A percentile compares a stretch with the other conserved stretches of the same genome.
Conservation (phyloP, 2,888 invertebrate genomes). For the Sialis fuliginosa region DNA sequence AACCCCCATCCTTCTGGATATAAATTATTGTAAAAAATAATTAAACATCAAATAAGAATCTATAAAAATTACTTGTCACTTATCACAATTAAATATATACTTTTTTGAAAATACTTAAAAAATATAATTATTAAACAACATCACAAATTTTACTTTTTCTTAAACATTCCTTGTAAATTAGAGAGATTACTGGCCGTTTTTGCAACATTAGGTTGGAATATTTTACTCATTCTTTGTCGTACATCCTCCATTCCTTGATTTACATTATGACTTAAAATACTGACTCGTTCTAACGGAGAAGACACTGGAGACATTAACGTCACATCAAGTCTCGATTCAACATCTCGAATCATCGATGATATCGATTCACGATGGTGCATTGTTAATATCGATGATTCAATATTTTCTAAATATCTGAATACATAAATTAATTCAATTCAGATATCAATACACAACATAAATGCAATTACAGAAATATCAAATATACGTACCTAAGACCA, state of each 20-base stretch:
- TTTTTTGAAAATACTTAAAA: background rate
- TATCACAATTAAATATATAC: background rate
- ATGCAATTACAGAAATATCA: background rate
- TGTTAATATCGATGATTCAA: constrained; percentile 7
- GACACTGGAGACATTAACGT: constrained; percentile 4
- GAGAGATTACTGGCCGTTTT: constrained; percentile 20
- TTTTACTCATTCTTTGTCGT: constrained; percentile 38
- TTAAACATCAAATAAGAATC: too few relatives aligned
- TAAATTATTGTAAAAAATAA: too few relatives aligned
- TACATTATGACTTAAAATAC: constrained; percentile 19
- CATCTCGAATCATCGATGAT: constrained; percentile 31
- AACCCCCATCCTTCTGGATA: too few relatives aligned
- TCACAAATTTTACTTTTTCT: constrained; percentile 21
- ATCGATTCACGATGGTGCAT: constrained; percentile 29
- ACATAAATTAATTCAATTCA: background rate
- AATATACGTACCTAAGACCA: constrained; percentile 26
- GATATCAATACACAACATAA: background rate
- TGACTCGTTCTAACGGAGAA: constrained; percentile 6
- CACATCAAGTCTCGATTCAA: constrained; percentile 27
- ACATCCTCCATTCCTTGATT: constrained; percentile 40
- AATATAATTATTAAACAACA: background rate
- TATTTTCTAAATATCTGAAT: background rate
- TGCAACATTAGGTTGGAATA: constrained; percentile 29
- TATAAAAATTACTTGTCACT: background rate
- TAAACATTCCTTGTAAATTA: constrained; percentile 27